Evolutionary conservation across 2,888 invertebrate species (phyloP).

Genomic region (Diarsia brunnea): DNA sequence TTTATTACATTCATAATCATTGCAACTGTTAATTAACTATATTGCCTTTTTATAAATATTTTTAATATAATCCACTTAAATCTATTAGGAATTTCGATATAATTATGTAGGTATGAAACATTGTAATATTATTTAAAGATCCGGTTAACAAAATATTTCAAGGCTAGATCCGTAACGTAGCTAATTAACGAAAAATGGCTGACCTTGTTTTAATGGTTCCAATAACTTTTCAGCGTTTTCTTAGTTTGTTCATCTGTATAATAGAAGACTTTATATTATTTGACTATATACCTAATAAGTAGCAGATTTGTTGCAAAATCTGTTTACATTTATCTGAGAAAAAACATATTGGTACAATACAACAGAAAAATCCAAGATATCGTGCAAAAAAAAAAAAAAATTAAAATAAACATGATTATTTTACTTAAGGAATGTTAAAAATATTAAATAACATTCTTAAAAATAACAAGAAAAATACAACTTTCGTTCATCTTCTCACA

Average conservation of each 20-base stretch:
- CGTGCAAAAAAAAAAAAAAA: no score
- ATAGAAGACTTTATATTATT: neutral
- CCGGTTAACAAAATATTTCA: neutral
- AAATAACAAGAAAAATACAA: no score
- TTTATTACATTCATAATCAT: neutral
- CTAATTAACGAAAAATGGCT: neutral
- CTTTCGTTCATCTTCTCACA: no score
- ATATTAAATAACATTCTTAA: no score
- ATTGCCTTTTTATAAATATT: neutral
- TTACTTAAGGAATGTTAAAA: no score
- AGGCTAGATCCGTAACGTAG: neutral
- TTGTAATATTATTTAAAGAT: neutral
- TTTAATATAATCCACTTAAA: neutral
- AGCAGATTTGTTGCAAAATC: neutral
- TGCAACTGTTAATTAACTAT: neutral
- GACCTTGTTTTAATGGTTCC: neutral
- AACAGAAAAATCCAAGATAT: no score
- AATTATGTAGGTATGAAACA: neutral
- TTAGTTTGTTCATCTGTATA: neutral
- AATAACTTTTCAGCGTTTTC: neutral
- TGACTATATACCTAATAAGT: neutral
- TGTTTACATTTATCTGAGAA: neutral
- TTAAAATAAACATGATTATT: no score
- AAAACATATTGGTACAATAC: no score
- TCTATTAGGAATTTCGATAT: neutral